A percentile compares a stretch with the other conserved stretches of the same genome.
Conservation (phyloP, 2,797 vertebrate species). For the Aplochiton taeniatus region DNA sequence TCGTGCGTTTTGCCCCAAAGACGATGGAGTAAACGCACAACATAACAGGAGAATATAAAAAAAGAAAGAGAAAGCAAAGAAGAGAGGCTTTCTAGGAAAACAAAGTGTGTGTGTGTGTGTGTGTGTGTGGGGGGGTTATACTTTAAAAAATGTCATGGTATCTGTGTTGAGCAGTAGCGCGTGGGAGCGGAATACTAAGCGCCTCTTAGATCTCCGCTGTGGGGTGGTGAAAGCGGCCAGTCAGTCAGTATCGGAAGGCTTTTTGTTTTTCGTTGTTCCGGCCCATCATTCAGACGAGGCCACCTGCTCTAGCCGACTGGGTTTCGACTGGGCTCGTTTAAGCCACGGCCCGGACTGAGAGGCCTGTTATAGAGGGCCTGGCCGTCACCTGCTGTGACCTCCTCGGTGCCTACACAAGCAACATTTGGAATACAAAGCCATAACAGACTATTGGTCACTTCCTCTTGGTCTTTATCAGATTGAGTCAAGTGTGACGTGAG, state of each 20-base stretch:
- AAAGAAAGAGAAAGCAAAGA: not conserved
- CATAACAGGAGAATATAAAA: not conserved
- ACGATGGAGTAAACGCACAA: conserved; percentile 1
- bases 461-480: not conserved
- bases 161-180: conserved; percentile 54
- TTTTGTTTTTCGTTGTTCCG: conserved; percentile 55
- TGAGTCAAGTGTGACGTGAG: not conserved
- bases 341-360: conserved; percentile 11
- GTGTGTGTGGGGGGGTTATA: conserved; percentile 51
- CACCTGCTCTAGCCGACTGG: conserved; percentile 61
- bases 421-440: not conserved
- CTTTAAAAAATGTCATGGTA: conserved; percentile 71
- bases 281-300: conserved; percentile 63
- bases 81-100: conserved; percentile 22
- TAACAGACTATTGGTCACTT: not conserved
- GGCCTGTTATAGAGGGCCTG: conserved; percentile 33
- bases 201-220: conserved; percentile 63
- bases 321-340: conserved; percentile 47
- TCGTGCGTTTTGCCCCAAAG: conserved; percentile 22
- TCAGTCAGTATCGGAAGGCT: conserved; percentile 52
- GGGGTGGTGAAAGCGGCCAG: conserved; percentile 56
- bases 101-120: conserved; percentile 44
- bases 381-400: not conserved
- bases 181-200: conserved; percentile 73
- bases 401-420: not conserved